Base-by-base conservation (phyloP, 2,888 invertebrate species). In the Cartodere bifasciata region DNA sequence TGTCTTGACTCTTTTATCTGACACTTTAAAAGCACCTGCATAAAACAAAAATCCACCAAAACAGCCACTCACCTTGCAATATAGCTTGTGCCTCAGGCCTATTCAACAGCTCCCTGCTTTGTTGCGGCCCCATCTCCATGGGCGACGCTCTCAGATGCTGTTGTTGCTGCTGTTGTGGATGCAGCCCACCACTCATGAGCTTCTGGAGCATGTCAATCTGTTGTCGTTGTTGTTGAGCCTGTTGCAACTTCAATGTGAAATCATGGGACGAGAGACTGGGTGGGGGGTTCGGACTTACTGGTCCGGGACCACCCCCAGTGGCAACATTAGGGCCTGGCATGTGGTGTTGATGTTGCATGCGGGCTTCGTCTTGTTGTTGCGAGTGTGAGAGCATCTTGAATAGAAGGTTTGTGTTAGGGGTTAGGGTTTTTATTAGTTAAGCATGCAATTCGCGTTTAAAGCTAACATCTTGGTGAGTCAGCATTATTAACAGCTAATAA, bases 31-130 rank as follows among this genome's bases (percentile, higher is more conserved):
- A n/a, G n/a, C n/a, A n/a, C n/a, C n/a, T n/a, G n/a, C n/a, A n/a
- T n/a, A n/a, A n/a, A n/a, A n/a, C n/a, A n/a, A n/a, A n/a, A n/a
- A 11, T 11, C 3, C n/a, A 28, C 25, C 17, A 13, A 24, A 9
- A 16, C 27, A 29, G 20, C 6, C n/a, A 39, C 46, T 43, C 52
- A 78, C 79, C 79, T 58, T 80, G 77, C 43, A 84, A 67, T 35
- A 85, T 74, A 27, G 80, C 78, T 55, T 80, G 79, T 9, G 80
- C 79, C 52, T 83, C 83, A 0, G 80, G 80, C 39, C 80, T 59
- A 53, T 74, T 76, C 35, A 81, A 54, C 41, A 81, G 58, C 39
- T 81, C 80, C 27, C 74, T 62, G 45, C 55, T 74, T 68, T 45
- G 65, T 58, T 48, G 62, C 57, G 46, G 55, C 50, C 49, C 60